Evolutionary conservation across 2,888 invertebrate genomes (phyloP).

Genomic region (Brenthis hecate): DNA sequence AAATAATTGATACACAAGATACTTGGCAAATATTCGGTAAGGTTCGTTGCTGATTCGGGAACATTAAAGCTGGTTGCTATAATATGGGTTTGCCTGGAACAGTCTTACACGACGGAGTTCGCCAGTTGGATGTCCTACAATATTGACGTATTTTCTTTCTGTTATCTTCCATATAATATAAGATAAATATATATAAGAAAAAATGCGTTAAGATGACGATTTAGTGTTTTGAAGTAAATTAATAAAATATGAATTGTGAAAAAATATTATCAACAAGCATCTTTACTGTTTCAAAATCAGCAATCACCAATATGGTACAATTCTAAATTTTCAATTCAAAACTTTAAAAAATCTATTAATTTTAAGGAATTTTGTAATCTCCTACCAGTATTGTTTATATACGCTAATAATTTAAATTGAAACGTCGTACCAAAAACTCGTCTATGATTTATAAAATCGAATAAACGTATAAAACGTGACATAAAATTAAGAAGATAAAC

Average conservation of each 20-base stretch:
- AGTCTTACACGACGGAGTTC: no score
- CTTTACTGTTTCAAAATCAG: slow-evolving; percentile 27
- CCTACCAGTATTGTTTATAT: slow-evolving; percentile 23
- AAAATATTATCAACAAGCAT: slow-evolving; percentile 13
- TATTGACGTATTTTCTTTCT: no score
- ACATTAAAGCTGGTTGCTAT: slow-evolving; percentile 26
- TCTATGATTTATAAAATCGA: slow-evolving; percentile 13
- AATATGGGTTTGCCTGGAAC: no score
- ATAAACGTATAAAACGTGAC: slow-evolving; percentile 10
- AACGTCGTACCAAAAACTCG: slow-evolving; percentile 16
- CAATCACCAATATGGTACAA: slow-evolving; percentile 18
- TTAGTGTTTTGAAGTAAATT: no score
- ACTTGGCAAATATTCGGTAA: slow-evolving; percentile 36
- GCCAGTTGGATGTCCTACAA: no score
- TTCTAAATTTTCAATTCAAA: slow-evolving; percentile 11
- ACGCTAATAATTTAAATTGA: slow-evolving; percentile 26
- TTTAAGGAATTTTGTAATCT: slow-evolving; percentile 17
- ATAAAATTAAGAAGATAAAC: slow-evolving; percentile 23
- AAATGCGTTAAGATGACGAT: no score
- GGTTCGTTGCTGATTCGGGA: slow-evolving; percentile 29
- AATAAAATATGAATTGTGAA: neutral
- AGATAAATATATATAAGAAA: no score
- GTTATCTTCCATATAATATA: no score
- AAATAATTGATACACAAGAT: slow-evolving; percentile 40
- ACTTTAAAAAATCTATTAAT: neutral